Base-by-base conservation (phyloP, 2,797 vertebrate species). In the Uromys caudimaculatus region DNA sequence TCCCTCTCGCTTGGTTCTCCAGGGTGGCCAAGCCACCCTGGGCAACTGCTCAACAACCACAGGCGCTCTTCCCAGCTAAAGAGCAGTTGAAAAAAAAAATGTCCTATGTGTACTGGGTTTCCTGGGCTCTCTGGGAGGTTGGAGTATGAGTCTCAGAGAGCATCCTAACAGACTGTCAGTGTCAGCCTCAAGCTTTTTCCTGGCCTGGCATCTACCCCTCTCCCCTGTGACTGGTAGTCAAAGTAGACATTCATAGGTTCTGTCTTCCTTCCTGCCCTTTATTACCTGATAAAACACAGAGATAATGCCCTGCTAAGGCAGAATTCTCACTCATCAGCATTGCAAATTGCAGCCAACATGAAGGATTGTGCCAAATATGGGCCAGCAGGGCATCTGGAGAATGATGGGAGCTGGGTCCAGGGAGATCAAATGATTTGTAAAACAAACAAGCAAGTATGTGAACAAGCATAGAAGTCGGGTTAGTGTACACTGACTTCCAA, bases 1-100 rank as follows among this genome's bases (percentile, higher is more conserved):
- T 24, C 21, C 52, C 27, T 60, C 78, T 93, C 73, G 78, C 90
- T 97, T 95, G 93, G 47, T 94, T 95, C 95, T 97, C 89, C 95
- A 91, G 95, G 97, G 97, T 97, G 97, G 97, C 93, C 97, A 83
- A 29, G 75, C 95, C 47, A 54, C 94, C 96, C 94, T 95, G 92
- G 96, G 96, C 94, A 96, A 81, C 86, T 81, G 47, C 90, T 97
- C 85, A 97, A 69, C 92, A 95, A 93, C 95, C 94, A 90, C 96
- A 97, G 89, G 86, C 16, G 11, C 95, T 97, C 47, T 96, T 97
- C 91, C 95, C 93, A 96, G 86, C 95, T 91, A 78, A 81, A 78
- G 58, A 91, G 79, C 89, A 94, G 89, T 96, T 93, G 91, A 91
- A 60, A 64, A 24, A n/a, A 96, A 95, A 96, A 97, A 93, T 90